Conservation (phyloP, 2,113 vertebrate species). For the Rhabdornis inornatus region DNA sequence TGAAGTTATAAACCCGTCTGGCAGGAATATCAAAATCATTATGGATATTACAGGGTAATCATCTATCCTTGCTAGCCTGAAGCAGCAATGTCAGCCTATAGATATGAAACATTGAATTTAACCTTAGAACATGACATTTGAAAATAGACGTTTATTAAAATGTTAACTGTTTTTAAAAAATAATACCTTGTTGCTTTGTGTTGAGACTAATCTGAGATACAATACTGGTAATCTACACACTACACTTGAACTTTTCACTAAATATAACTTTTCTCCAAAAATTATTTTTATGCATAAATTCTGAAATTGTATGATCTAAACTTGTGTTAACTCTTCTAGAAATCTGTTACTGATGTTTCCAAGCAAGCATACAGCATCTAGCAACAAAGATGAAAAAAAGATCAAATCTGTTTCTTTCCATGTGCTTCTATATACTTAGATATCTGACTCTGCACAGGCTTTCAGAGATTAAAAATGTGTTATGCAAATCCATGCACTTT, state of each 20-base stretch:
- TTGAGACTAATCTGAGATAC: background rate
- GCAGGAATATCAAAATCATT: background rate
- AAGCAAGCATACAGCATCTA: background rate
- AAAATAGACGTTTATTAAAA: background rate
- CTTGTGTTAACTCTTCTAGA: background rate
- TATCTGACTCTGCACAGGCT: background rate
- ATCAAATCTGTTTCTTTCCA: background rate
- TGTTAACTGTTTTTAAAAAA: background rate
- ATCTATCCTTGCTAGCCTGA: background rate
- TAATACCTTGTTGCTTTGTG: background rate
- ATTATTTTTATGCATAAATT: background rate
- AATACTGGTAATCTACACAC: background rate
- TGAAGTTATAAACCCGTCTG: background rate
- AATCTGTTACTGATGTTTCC: background rate
- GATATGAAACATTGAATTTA: background rate
- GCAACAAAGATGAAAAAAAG: background rate
- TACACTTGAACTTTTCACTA: background rate
- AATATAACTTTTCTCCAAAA: background rate
- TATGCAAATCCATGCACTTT: background rate
- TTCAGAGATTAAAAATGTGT: background rate
- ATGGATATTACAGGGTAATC: background rate
- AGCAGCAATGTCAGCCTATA: background rate
- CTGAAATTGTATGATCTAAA: background rate
- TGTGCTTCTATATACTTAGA: background rate
- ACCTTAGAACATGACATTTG: background rate